Evolutionary conservation across 2,888 invertebrate genomes (phyloP).

Genomic region (Dromius quadrimaculatus): DNA sequence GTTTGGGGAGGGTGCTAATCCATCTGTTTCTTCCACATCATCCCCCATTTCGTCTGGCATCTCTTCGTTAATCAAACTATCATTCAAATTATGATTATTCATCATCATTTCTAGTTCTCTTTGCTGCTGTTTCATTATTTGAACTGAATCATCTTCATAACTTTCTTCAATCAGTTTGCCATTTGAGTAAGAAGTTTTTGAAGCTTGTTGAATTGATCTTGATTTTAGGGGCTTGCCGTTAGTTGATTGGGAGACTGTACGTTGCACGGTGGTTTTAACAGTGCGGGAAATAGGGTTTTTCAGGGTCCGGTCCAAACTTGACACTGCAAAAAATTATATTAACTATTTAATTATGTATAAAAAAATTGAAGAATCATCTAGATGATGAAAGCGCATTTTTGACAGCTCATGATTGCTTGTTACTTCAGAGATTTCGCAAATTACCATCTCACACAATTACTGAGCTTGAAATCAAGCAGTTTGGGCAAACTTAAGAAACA

Average conservation of each 20-base stretch:
- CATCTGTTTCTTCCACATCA: constrained; percentile 59
- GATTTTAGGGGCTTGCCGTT: constrained; percentile 57
- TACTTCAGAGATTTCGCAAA: too few relatives aligned
- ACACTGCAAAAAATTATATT: constrained; percentile 4
- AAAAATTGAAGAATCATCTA: too few relatives aligned
- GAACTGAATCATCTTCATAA: constrained; percentile 52
- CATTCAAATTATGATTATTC: constrained; percentile 65
- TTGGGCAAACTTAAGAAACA: too few relatives aligned
- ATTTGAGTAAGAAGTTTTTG: constrained; percentile 20
- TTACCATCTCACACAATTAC: too few relatives aligned
- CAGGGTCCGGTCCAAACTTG: constrained; percentile 26
- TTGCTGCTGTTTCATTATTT: constrained; percentile 53
- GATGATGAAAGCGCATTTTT: too few relatives aligned
- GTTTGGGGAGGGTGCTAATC: constrained; percentile 21
- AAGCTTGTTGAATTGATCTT: constrained; percentile 13
- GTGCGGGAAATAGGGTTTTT: constrained; percentile 18
- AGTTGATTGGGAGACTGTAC: constrained; percentile 57
- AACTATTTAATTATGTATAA: too few relatives aligned
- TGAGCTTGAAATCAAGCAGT: too few relatives aligned
- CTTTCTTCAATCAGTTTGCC: constrained; percentile 35
- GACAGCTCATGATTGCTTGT: too few relatives aligned
- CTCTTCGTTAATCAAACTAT: constrained; percentile 66
- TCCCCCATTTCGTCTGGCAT: constrained; percentile 62
- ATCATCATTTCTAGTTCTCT: constrained; percentile 65
- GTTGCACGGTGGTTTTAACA: constrained; percentile 13